phyloP scores from a whole-genome alignment of 92 coral and sea anemone species.

The Scolanthus callimorphus region DNA sequence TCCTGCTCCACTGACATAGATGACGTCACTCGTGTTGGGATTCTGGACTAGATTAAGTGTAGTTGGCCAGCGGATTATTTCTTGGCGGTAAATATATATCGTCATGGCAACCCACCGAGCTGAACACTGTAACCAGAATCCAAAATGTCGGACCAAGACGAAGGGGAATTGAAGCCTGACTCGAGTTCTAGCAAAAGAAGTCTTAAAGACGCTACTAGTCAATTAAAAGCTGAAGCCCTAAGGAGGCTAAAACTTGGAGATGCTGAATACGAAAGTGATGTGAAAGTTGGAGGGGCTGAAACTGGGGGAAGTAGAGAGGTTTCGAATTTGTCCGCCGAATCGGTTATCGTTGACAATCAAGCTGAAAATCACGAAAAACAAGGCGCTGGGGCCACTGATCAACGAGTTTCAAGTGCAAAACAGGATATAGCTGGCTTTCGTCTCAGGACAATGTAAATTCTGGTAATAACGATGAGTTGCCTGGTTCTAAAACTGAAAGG shows the following conservation, averaged over 20 bases:
- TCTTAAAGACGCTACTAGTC: conserved; percentile 65
- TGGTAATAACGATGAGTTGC: too few relatives aligned
- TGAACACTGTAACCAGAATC: conserved; percentile 12
- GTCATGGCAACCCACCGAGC: conserved; percentile 53
- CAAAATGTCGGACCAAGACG: conserved; percentile 90
- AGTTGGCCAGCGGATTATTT: background rate
- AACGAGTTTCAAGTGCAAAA: too few relatives aligned
- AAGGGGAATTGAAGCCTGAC: conserved; percentile 33
- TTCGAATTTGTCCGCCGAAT: too few relatives aligned
- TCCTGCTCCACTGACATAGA: too few relatives aligned
- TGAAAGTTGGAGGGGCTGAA: conserved; percentile 15
- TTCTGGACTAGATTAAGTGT: too few relatives aligned
- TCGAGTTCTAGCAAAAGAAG: conserved; percentile 41
- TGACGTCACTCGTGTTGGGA: too few relatives aligned
- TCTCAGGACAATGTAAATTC: too few relatives aligned
- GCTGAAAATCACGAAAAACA: too few relatives aligned
- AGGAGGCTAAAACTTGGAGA: conserved; percentile 74
- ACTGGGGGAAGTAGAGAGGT: conserved; percentile 10
- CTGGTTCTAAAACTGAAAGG: too few relatives aligned
- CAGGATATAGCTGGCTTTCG: too few relatives aligned
- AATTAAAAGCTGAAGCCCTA: conserved; percentile 92
- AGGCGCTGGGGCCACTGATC: background rate
- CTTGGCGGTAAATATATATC: conserved; percentile 24
- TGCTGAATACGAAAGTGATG: conserved; percentile 50
- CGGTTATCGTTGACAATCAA: too few relatives aligned